phyloP scores from a whole-genome alignment of 2,797 vertebrate genomes.

The Acanthurus lineatus region DNA sequence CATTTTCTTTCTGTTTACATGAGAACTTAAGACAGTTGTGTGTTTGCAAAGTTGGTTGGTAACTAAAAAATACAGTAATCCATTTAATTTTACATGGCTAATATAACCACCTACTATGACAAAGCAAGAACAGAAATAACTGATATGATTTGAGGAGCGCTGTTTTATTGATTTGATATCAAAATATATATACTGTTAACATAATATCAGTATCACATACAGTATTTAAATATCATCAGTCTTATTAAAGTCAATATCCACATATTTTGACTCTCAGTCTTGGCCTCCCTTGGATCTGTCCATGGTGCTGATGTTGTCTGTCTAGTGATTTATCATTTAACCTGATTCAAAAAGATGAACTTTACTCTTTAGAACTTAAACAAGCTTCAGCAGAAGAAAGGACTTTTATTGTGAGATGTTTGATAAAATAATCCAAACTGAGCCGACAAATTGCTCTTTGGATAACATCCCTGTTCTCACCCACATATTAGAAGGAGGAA shows the following conservation, averaged over 20 bases:
- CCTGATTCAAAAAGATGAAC: not conserved
- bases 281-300: conserved; percentile 26
- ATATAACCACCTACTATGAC: no score
- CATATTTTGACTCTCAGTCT: no score
- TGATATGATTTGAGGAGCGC: no score
- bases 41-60: not conserved
- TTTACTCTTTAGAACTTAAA: not conserved
- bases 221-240: no score
- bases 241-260: no score
- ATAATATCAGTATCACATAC: no score
- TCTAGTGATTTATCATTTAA: not conserved
- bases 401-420: not conserved
- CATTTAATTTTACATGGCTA: no score
- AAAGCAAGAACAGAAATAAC: no score
- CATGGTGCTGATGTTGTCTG: conserved; percentile 49
- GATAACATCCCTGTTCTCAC: not conserved
- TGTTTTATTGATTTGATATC: no score
- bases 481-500: not conserved
- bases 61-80: not conserved
- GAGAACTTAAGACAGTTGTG: not conserved
- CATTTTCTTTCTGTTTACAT: not conserved
- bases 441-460: not conserved
- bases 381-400: not conserved
- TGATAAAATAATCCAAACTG: not conserved
- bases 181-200: no score